A percentile compares a stretch with the other conserved stretches of the same genome.
These are phyloP conservation scores for Dysdera silvatica DNA, from an alignment of 1,140 invertebrate genomes.

Conservation along the genomic window DNA sequence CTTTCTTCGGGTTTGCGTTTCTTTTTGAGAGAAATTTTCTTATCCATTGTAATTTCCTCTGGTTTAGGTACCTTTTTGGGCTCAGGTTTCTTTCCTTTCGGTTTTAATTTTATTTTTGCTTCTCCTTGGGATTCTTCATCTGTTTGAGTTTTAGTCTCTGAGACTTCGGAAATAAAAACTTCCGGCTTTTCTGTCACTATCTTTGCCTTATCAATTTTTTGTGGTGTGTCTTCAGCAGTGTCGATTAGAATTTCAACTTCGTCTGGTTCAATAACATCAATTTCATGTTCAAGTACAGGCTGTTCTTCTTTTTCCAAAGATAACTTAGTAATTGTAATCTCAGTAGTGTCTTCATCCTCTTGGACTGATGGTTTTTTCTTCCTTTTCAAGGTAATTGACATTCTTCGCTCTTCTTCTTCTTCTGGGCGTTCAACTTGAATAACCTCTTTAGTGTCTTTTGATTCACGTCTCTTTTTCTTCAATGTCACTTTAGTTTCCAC, in stretches of 20 bases:
- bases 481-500: conserved; percentile 1
- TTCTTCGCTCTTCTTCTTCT: conserved; percentile 33
- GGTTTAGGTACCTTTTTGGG: not conserved
- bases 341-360: conserved; percentile 14
- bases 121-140: not conserved
- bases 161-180: conserved; percentile 19
- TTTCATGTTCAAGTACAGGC: conserved; percentile 6
- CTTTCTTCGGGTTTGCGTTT: too few relatives aligned
- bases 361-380: conserved; percentile 32
- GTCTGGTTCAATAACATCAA: conserved; percentile 8
- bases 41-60: not conserved
- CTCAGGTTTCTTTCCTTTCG: conserved; percentile 4
- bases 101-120: conserved; percentile 1
- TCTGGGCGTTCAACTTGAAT: conserved; percentile 28
- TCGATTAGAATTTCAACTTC: conserved; percentile 27
- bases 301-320: conserved; percentile 10
- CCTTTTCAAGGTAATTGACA: conserved; percentile 32
- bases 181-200: conserved; percentile 16
- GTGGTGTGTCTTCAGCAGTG: conserved; percentile 14
- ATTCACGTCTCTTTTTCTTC: conserved; percentile 28
- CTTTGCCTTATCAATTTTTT: conserved; percentile 19
- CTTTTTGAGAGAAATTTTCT: not conserved
- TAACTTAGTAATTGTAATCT: too few relatives aligned
- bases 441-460: conserved; percentile 20
- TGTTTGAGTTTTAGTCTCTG: conserved; percentile 14